Conservation (phyloP, 1,140 invertebrate species). For the Ceratitis capitata region DNA sequence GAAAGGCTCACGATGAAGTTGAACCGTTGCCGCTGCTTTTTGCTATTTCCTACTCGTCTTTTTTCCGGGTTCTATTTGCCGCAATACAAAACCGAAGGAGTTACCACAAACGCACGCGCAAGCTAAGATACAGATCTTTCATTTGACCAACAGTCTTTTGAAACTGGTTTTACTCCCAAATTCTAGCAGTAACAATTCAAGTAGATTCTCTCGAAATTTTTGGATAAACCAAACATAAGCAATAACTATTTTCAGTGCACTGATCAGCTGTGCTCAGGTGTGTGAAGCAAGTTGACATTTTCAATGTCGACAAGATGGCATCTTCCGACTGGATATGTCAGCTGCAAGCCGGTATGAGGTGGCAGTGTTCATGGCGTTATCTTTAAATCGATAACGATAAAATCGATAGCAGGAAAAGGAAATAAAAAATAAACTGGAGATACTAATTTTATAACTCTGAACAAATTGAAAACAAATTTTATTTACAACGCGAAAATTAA, state of each 20-base stretch:
- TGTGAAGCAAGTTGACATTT: background rate
- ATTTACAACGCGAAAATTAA: no score
- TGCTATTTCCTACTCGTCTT: no score
- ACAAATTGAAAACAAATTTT: no score
- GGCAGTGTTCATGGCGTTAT: background rate
- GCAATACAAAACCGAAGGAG: background rate
- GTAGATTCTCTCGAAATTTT: background rate
- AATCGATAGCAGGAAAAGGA: no score
- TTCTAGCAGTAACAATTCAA: background rate
- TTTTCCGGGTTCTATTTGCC: conserved; percentile 19
- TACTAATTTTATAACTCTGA: no score
- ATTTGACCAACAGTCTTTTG: background rate
- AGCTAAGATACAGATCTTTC: background rate
- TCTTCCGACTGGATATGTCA: background rate
- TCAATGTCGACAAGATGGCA: background rate
- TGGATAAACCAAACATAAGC: background rate
- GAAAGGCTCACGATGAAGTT: conserved; percentile 17
- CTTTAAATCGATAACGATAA: background rate
- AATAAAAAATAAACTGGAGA: no score
- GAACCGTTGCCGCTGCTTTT: background rate
- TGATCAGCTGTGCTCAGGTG: conserved; percentile 16
- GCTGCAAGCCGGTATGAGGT: background rate
- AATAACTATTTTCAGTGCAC: background rate
- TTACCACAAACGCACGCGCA: background rate
- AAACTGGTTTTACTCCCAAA: background rate